Percentiles rank a stretch among this genome's conserved stretches.
Conservation (phyloP, 2,888 invertebrate genomes). For the Peribatodes rhomboidaria region DNA sequence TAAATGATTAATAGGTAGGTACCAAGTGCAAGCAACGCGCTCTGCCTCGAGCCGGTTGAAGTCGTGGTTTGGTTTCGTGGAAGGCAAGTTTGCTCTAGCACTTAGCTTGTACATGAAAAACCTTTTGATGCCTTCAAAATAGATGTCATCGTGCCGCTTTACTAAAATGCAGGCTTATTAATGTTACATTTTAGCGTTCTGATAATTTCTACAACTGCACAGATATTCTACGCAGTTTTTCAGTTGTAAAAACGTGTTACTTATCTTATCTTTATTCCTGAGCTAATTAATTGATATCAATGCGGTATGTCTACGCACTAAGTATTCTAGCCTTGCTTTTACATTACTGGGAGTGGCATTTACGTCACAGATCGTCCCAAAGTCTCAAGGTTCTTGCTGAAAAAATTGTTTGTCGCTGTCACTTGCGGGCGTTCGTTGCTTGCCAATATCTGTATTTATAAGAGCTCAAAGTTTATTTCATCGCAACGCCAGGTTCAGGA, state of each 20-base stretch:
- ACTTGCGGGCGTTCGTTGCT: slow-evolving; percentile 8
- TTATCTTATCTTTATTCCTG: slow-evolving; percentile 14
- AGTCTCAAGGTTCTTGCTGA: slow-evolving; percentile 45
- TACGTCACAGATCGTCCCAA: slow-evolving; percentile 48
- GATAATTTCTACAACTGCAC: background rate
- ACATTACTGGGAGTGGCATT: slow-evolving; percentile 51
- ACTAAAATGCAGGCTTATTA: slow-evolving; percentile 22
- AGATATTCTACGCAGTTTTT: slow-evolving; percentile 9
- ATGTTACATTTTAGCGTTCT: slow-evolving; percentile 22
- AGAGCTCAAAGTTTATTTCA: slow-evolving; percentile 44
- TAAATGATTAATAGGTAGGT: slow-evolving; percentile 35
- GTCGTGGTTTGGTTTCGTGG: slow-evolving; percentile 49
- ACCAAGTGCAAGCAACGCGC: slow-evolving; percentile 39
- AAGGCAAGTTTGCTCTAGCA: slow-evolving; percentile 41
- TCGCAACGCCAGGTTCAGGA: slow-evolving; percentile 38
- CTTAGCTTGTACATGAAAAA: slow-evolving; percentile 49
- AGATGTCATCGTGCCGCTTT: slow-evolving; percentile 29
- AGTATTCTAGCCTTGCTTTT: slow-evolving; percentile 38
- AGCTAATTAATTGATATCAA: slow-evolving; percentile 3
- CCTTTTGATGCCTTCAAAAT: slow-evolving; percentile 20
- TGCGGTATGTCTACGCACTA: slow-evolving; percentile 5
- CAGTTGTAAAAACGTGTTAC: background rate
- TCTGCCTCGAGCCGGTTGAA: slow-evolving; percentile 45
- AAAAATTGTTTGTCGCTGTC: slow-evolving; percentile 35
- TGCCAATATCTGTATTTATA: slow-evolving; percentile 27